A percentile compares a stretch with the other conserved stretches of the same genome.
Conservation (phyloP, 2,797 vertebrate species). For the Schizopygopsis pylzovi region DNA sequence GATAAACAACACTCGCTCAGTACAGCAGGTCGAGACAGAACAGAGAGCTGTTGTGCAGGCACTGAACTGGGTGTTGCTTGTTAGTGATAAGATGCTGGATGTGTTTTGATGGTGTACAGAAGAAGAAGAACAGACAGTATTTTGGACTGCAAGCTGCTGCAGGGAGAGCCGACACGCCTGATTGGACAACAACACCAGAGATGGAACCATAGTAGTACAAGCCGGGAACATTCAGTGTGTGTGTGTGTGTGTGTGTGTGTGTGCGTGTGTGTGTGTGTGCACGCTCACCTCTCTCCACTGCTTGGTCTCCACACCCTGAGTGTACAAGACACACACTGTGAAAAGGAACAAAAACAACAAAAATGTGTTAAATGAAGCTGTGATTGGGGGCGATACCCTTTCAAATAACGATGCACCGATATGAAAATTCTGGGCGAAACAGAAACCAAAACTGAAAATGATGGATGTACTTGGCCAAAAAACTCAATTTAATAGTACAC, state of each 20-base stretch:
- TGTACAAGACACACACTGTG: slow-evolving; percentile 94
- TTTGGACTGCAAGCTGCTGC: slow-evolving; percentile 4
- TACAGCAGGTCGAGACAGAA: slow-evolving; percentile 18
- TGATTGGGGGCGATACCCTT: neutral
- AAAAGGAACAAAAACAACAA: slow-evolving; percentile 57
- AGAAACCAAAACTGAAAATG: neutral
- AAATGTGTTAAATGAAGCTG: neutral
- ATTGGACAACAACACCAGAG: slow-evolving; percentile 33
- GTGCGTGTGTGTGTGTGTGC: neutral
- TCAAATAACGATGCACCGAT: neutral
- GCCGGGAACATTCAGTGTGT: neutral
- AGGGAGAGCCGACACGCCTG: slow-evolving; percentile 22
- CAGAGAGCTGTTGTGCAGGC: slow-evolving; percentile 1
- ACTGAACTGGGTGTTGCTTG: slow-evolving; percentile 39
- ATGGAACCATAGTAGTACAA: slow-evolving; percentile 35
- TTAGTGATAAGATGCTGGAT: slow-evolving; percentile 29
- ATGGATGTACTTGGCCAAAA: neutral
- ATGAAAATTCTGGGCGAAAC: neutral
- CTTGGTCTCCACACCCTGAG: slow-evolving; percentile 91
- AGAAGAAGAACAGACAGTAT: slow-evolving; percentile 1
- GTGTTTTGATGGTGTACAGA: slow-evolving; percentile 29
- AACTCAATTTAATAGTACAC: neutral
- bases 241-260: slow-evolving; percentile 22
- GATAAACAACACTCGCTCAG: slow-evolving; percentile 2
- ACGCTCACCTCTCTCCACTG: slow-evolving; percentile 93